A percentile compares a stretch with the other conserved stretches of the same genome.
These are phyloP conservation scores for Ctenodactylus gundi DNA, from an alignment of 2,113 vertebrate genomes.

Conservation along the genomic window DNA sequence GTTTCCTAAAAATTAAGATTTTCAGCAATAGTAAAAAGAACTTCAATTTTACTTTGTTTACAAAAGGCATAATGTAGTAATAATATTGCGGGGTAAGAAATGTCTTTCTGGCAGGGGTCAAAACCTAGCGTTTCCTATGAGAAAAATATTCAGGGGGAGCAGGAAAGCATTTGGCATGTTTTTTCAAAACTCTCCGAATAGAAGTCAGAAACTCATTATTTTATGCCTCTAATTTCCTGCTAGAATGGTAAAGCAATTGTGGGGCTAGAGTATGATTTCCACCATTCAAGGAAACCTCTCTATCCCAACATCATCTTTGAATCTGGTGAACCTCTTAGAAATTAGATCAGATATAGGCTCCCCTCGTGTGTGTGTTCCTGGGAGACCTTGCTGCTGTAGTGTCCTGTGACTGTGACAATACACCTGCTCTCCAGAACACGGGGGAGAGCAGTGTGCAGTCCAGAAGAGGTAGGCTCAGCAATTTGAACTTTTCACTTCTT, in stretches of 20 bases:
- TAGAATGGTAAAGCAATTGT: neutral
- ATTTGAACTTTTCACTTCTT: neutral
- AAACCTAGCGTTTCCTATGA: neutral
- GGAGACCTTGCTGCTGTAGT: neutral
- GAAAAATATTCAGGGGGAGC: no score
- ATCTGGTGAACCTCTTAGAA: neutral
- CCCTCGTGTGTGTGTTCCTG: neutral
- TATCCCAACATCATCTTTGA: neutral
- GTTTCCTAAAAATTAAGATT: neutral
- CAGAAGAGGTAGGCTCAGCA: neutral
- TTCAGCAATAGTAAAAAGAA: neutral
- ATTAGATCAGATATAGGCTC: neutral
- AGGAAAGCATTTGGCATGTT: neutral
- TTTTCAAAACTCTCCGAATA: neutral
- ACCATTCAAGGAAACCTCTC: neutral
- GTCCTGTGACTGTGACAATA: neutral
- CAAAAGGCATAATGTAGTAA: neutral
- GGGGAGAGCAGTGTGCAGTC: neutral
- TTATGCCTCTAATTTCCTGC: conserved; percentile 3
- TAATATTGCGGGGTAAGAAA: neutral
- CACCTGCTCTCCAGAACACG: neutral
- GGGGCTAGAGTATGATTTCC: neutral
- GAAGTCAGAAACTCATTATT: neutral
- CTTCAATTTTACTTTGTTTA: neutral
- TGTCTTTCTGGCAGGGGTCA: neutral